Conservation (phyloP, 1,140 invertebrate species). For the Prorops nasuta region DNA sequence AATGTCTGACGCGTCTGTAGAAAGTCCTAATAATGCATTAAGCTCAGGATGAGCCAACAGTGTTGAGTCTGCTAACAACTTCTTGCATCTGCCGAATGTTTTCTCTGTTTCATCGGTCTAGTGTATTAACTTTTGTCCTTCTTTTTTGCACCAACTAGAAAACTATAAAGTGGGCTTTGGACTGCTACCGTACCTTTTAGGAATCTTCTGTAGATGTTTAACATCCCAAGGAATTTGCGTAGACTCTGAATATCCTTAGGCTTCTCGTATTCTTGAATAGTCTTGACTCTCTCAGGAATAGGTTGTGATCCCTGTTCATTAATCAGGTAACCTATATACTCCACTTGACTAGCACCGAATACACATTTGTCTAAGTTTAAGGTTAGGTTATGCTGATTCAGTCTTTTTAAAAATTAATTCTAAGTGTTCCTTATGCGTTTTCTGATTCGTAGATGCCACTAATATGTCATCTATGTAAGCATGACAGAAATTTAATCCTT, state of each 20-base stretch:
- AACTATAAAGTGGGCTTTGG: constrained; percentile 1
- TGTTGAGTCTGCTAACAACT: neutral
- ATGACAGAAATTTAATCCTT: constrained; percentile 26
- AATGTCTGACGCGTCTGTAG: constrained; percentile 26
- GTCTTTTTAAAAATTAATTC: constrained; percentile 11
- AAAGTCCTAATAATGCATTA: neutral
- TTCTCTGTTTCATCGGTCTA: neutral
- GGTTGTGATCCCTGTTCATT: too few relatives aligned
- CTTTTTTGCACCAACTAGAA: neutral
- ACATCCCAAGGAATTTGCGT: too few relatives aligned
- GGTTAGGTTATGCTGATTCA: constrained; percentile 16
- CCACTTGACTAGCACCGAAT: neutral
- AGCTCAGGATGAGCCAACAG: neutral
- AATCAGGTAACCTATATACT: too few relatives aligned
- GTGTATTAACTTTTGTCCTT: neutral
- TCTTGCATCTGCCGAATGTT: neutral
- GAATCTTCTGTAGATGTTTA: too few relatives aligned
- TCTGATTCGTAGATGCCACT: constrained; percentile 10
- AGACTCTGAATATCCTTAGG: too few relatives aligned
- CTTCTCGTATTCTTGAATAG: too few relatives aligned
- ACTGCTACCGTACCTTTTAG: neutral
- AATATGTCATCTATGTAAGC: constrained; percentile 24
- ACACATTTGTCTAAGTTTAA: constrained; percentile 32
- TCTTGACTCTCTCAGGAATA: too few relatives aligned
- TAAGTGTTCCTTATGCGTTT: constrained; percentile 16